Evolutionary conservation across 2,797 vertebrate genomes (phyloP), one percentile per base, ranked within the genome.

Genomic region (Potorous gilbertii): DNA sequence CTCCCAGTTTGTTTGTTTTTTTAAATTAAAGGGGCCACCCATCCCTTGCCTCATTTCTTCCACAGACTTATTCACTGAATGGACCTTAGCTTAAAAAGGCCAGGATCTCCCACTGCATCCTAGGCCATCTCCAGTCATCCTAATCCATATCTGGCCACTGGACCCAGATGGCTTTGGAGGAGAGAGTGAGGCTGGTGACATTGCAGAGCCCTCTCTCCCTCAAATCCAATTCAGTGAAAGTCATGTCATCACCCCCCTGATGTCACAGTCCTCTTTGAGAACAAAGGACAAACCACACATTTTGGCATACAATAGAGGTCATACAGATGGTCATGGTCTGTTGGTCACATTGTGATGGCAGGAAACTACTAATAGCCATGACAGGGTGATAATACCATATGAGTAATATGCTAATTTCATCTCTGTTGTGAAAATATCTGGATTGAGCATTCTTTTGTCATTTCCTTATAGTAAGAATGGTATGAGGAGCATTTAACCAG

Each of bases 401-500:
- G 59, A 94, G 40, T 55, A 55, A 96, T 66, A 92, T n/a, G 34
- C 66, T 54, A 27, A 95, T 59, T 21, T 92, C 57, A 92, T 56
- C 3, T 40, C 31, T 95, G 91, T 95, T 94, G 50, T 93, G 66
- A 90, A 90, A 92, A 4, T 9, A 66, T 92, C 29, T 87, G 21
- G 27, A 24, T n/a, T n/a, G 89, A 27, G 10, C 4, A 81, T 14
- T 90, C 18, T 54, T 13, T 13, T 46, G 50, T 34, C 54, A 52
- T 81, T 96, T 93, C 29, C 92, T 92, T 93, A 90, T 90, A 92
- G 54, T 91, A 21, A 93, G 90, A 95, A 9, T 92, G 90, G 27
- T 16, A 81, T 14, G 54, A 54, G 24, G 24, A 94, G 14, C 28
- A 91, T 40, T 93, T 95, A 18, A 46, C n/a, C 31, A 62, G n/a